Conservation (phyloP, 2,888 invertebrate species). For the Pelosia muscerda region DNA sequence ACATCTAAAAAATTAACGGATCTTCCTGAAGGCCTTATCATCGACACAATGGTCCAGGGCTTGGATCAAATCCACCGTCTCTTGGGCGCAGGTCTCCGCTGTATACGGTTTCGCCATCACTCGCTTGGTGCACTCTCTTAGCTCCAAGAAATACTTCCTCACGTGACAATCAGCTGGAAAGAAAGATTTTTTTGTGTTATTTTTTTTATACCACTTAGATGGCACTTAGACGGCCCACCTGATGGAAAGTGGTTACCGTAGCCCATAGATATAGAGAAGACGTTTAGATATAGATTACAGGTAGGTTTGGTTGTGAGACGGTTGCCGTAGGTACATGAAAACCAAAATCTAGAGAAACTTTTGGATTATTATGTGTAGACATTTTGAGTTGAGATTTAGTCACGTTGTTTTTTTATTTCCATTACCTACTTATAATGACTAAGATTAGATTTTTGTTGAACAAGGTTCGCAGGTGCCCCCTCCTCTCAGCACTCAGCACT, state of each 20-base stretch:
- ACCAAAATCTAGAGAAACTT: too few relatives aligned
- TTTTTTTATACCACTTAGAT: too few relatives aligned
- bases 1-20: constrained; percentile 30
- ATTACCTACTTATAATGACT: neutral
- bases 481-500: neutral
- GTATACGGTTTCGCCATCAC: constrained; percentile 67
- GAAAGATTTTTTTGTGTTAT: neutral
- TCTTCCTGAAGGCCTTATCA: constrained; percentile 62
- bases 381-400: neutral
- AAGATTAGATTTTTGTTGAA: neutral
- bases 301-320: neutral
- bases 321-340: neutral
- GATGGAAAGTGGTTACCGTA: too few relatives aligned
- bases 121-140: constrained; percentile 63
- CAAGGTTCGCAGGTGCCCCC: neutral
- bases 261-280: neutral
- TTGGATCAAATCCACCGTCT: constrained; percentile 67
- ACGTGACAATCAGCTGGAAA: constrained; percentile 64
- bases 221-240: too few relatives aligned
- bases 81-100: constrained; percentile 73
- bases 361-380: neutral
- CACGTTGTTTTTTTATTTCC: neutral
- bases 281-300: neutral
- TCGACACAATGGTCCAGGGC: constrained; percentile 70
- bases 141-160: constrained; percentile 49